Evolutionary conservation across 1,140 invertebrate genomes (phyloP).

Genomic region (Bombus cullumanus): DNA sequence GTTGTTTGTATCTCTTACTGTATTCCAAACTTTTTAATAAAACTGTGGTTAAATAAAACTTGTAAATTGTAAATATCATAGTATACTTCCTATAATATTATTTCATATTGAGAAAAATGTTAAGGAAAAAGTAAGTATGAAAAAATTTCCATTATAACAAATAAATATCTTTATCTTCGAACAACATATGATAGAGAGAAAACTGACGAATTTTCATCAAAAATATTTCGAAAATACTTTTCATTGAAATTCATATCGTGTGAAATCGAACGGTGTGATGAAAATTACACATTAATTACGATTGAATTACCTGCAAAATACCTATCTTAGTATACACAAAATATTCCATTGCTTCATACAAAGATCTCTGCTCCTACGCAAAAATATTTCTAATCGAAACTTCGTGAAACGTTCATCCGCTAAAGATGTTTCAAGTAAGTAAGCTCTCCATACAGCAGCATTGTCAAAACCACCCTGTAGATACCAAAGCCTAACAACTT

Average conservation of each 20-base stretch:
- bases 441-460: conserved; percentile 44
- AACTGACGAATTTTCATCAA: not conserved
- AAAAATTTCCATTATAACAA: not conserved
- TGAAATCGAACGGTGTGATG: not conserved
- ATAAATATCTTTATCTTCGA: not conserved
- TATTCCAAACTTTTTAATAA: conserved; percentile 28
- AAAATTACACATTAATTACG: not conserved
- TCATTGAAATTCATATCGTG: too few relatives aligned
- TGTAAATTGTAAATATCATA: not conserved
- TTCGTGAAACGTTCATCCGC: conserved; percentile 29
- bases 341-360: not conserved
- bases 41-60: not conserved
- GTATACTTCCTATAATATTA: too few relatives aligned
- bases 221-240: not conserved
- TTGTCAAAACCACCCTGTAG: not conserved
- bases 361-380: not conserved
- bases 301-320: not conserved
- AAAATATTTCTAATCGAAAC: conserved; percentile 4
- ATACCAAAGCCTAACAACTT: conserved; percentile 30
- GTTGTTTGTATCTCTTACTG: conserved; percentile 25
- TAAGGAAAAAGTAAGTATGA: not conserved
- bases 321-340: not conserved
- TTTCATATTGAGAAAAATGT: not conserved
- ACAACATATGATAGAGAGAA: not conserved
- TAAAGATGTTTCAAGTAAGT: conserved; percentile 57